Percentiles rank a stretch among this genome's conserved stretches.
phyloP scores from a whole-genome alignment of 2,113 vertebrate genomes.

The Anarrhichthys ocellatus region DNA sequence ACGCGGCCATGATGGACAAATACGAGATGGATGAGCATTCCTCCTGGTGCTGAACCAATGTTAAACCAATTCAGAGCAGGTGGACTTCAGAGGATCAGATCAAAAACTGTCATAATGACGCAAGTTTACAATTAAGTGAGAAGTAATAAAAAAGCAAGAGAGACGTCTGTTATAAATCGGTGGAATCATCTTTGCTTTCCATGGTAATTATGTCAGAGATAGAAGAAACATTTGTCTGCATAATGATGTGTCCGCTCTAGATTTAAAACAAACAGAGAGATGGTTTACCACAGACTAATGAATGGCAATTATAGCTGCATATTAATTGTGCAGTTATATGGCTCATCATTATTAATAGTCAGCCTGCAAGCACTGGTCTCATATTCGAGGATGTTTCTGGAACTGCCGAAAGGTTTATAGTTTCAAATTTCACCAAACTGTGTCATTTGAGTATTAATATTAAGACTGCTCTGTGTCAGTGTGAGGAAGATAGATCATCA shows the following conservation, averaged over 20 bases:
- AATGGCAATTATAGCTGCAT: neutral
- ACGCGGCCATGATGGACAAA: neutral
- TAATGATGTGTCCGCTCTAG: neutral
- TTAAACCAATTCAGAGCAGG: neutral
- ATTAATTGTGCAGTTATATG: conserved; percentile 1
- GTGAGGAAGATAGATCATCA: neutral
- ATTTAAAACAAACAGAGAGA: conserved; percentile 6
- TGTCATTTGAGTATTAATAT: neutral
- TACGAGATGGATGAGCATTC: neutral
- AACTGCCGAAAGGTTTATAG: neutral
- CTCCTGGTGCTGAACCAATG: neutral
- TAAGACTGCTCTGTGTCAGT: neutral
- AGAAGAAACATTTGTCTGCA: neutral
- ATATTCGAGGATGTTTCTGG: neutral
- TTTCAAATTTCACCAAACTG: conserved; percentile 17
- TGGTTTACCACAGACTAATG: neutral
- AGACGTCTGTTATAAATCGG: neutral
- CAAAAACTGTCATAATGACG: neutral
- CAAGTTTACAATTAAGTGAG: neutral
- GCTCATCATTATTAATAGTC: neutral
- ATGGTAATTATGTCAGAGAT: neutral
- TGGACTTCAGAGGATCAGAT: conserved; percentile 6
- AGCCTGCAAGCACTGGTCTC: neutral
- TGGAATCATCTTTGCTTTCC: neutral
- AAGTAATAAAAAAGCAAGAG: neutral